Percentiles rank a stretch among this genome's conserved stretches.
These are phyloP conservation scores for Agrochola circellaris DNA, from an alignment of 2,888 invertebrate species.

Conservation along the genomic window DNA sequence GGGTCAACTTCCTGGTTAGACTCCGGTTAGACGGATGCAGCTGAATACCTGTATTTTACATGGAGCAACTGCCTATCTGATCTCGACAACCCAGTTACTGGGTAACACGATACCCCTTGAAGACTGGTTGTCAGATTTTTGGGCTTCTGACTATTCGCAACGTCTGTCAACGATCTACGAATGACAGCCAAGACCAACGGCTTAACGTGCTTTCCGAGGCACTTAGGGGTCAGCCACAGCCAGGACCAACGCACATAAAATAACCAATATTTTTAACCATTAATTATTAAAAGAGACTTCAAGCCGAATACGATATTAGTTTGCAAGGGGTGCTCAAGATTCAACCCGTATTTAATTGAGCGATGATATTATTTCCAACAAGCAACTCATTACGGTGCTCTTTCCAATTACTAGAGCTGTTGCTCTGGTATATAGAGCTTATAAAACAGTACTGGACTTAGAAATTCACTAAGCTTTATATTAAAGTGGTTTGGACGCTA, in stretches of 20 bases:
- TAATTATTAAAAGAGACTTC: conserved; percentile 20
- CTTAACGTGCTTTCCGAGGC: too few species aligned
- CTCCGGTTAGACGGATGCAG: too few species aligned
- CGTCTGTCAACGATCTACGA: too few species aligned
- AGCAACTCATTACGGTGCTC: conserved; percentile 44
- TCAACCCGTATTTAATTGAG: conserved; percentile 41
- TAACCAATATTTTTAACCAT: not conserved
- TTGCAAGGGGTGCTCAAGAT: conserved; percentile 15
- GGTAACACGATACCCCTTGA: too few species aligned
- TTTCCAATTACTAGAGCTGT: conserved; percentile 40
- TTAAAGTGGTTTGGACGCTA: not conserved
- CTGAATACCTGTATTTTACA: too few species aligned
- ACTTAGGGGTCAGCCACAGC: too few species aligned
- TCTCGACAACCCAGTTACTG: too few species aligned
- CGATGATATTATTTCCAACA: conserved; percentile 44
- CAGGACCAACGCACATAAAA: not conserved
- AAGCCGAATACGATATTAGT: conserved; percentile 16
- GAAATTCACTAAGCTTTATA: conserved; percentile 12
- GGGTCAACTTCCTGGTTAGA: too few species aligned
- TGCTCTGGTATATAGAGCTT: conserved; percentile 18
- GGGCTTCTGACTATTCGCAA: too few species aligned
- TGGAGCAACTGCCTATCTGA: too few species aligned
- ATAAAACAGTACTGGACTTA: conserved; percentile 8
- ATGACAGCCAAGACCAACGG: too few species aligned
- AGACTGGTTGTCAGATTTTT: too few species aligned